phyloP scores from a whole-genome alignment of 2,888 invertebrate species.

The Buathra laborator region DNA sequence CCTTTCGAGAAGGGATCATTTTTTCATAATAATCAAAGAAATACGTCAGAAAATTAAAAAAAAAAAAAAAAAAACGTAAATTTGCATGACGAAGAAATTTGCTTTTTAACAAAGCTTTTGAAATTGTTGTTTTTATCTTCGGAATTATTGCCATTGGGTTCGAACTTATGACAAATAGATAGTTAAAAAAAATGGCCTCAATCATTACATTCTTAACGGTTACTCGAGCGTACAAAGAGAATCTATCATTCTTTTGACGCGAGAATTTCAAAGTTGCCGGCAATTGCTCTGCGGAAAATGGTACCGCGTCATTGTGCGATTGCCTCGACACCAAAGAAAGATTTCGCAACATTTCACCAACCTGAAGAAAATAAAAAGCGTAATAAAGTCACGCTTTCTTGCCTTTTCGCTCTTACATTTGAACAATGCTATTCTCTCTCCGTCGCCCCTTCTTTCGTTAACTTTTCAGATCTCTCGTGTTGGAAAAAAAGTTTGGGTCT shows the following conservation, averaged over 20 bases:
- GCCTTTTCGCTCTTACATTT: constrained; percentile 22
- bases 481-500: constrained; percentile 42
- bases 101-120: no score
- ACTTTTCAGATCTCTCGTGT: constrained; percentile 16
- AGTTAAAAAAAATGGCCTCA: neutral
- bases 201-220: constrained; percentile 18
- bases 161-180: no score
- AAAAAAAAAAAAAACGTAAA: neutral
- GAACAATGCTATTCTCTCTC: constrained; percentile 34
- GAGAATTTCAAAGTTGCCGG: constrained; percentile 33
- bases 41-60: neutral
- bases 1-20: no score
- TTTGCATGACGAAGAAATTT: no score
- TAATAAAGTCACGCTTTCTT: constrained; percentile 39
- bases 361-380: constrained; percentile 42
- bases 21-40: no score
- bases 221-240: neutral
- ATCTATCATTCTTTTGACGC: constrained; percentile 1
- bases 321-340: constrained; percentile 3
- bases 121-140: no score
- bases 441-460: constrained; percentile 5
- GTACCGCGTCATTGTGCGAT: constrained; percentile 29
- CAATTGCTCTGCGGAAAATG: constrained; percentile 13
- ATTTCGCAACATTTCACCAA: constrained; percentile 44
- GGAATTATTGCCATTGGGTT: no score